A percentile compares a stretch with the other conserved stretches of the same genome.
Conservation (phyloP, 2,113 vertebrate species). For the Prochilodus magdalenae region DNA sequence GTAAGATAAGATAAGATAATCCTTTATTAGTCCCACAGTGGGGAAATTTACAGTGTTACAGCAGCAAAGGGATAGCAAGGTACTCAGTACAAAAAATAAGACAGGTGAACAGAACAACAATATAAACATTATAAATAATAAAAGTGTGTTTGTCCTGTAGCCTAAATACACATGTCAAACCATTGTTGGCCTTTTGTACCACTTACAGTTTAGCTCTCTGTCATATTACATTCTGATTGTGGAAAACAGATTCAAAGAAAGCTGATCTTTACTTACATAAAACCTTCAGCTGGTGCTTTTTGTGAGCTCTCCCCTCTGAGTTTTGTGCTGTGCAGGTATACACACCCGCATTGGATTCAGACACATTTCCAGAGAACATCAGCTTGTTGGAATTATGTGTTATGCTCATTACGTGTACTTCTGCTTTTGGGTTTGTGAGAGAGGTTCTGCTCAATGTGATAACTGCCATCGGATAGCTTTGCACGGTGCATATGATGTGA, state of each 20-base stretch:
- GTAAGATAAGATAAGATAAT: no score
- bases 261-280: constrained; percentile 34
- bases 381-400: constrained; percentile 3
- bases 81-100: no score
- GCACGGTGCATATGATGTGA: constrained; percentile 53
- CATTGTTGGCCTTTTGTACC: no score
- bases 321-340: constrained; percentile 61
- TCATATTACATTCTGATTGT: background rate
- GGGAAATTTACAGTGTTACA: no score
- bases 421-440: background rate
- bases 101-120: no score
- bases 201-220: no score
- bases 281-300: constrained; percentile 44
- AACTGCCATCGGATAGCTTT: constrained; percentile 44
- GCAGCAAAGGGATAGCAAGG: no score
- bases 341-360: background rate
- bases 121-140: no score
- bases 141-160: no score
- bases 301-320: background rate
- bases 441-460: constrained; percentile 44
- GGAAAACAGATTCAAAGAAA: background rate
- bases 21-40: no score
- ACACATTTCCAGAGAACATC: background rate
- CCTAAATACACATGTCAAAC: no score
- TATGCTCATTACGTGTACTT: rapidly evolving